These are phyloP conservation scores for Polymixis lichenea DNA, from an alignment of 2,888 invertebrate genomes.

Conservation along the genomic window DNA sequence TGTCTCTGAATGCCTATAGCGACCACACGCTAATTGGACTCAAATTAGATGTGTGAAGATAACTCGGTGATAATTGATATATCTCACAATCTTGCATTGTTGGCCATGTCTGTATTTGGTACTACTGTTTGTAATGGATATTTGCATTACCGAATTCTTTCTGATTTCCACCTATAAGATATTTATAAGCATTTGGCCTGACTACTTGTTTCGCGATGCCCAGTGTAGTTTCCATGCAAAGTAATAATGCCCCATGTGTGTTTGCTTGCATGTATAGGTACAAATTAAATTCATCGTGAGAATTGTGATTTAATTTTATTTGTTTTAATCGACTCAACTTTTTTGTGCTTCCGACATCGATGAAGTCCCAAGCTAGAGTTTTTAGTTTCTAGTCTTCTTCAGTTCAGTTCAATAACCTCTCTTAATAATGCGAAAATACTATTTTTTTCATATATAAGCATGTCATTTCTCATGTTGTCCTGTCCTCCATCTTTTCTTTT, in stretches of 20 bases:
- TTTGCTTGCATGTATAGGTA: no score
- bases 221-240: no score
- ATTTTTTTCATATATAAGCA: no score
- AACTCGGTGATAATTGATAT: slow-evolving; percentile 35
- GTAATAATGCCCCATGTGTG: no score
- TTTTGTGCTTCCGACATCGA: no score
- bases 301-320: neutral
- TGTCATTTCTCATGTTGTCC: no score
- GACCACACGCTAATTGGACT: slow-evolving; percentile 27
- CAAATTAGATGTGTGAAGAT: slow-evolving; percentile 27
- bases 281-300: no score
- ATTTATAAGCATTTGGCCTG: neutral
- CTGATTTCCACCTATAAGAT: neutral
- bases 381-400: neutral
- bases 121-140: slow-evolving; percentile 10
- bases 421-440: neutral
- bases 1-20: slow-evolving; percentile 9
- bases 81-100: slow-evolving; percentile 34
- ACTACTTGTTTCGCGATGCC: no score
- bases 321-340: no score
- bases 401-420: neutral
- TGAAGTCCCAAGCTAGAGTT: neutral
- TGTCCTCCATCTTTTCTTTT: neutral
- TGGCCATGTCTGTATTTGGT: neutral
- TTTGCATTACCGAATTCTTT: slow-evolving; percentile 15